Percentiles rank a stretch among this genome's conserved stretches.
These are phyloP conservation scores for Thereva nobilitata DNA, from an alignment of 2,888 invertebrate species.

Conservation along the genomic window DNA sequence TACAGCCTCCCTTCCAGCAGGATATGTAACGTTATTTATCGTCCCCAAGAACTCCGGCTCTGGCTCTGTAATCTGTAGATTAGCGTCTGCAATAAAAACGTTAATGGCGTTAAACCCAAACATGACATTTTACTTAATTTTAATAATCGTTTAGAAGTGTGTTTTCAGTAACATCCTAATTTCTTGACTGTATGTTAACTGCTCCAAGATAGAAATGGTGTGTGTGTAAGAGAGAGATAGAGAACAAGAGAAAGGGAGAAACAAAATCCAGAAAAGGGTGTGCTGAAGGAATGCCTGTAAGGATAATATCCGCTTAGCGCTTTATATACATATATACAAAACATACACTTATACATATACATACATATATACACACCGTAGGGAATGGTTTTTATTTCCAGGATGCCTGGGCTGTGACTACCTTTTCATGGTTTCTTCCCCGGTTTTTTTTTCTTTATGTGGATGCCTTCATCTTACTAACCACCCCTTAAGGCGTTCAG, in stretches of 20 bases:
- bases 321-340: too few species aligned
- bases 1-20: constrained; percentile 58
- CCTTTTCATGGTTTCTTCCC: background rate
- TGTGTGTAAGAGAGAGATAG: too few species aligned
- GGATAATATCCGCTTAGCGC: too few species aligned
- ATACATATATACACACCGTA: background rate
- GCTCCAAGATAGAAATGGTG: too few species aligned
- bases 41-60: constrained; percentile 58
- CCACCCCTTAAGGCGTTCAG: constrained; percentile 21
- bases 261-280: too few species aligned
- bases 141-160: constrained; percentile 7
- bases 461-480: constrained; percentile 1
- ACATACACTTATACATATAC: too few species aligned
- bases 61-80: constrained; percentile 50
- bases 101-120: constrained; percentile 19
- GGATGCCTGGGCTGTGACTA: background rate
- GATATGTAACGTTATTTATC: constrained; percentile 58
- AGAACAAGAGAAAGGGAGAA: too few species aligned
- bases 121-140: constrained; percentile 11
- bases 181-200: background rate
- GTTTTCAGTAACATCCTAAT: background rate
- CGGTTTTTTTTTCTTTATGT: background rate
- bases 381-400: background rate
- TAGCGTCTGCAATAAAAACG: constrained; percentile 43
- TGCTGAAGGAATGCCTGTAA: too few species aligned